These are phyloP conservation scores for Oscheius myriophilus DNA, from an alignment of 2,888 invertebrate genomes.

Conservation along the genomic window DNA sequence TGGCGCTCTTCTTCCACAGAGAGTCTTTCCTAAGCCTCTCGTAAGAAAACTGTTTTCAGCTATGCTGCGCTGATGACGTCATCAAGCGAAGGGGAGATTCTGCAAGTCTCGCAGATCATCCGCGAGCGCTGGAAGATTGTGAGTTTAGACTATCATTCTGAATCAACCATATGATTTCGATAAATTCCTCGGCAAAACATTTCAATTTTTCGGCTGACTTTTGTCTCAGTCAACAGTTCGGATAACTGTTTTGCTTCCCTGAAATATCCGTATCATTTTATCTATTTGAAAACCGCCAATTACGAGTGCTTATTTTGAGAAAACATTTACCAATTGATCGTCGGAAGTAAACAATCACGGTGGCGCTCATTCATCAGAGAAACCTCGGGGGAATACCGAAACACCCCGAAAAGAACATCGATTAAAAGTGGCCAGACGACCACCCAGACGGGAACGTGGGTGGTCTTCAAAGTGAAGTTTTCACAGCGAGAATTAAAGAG, in stretches of 20 bases:
- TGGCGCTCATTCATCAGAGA: slow-evolving; percentile 25
- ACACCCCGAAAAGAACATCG: not conserved
- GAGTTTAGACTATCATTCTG: slow-evolving; percentile 68
- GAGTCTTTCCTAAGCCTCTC: too few relatives aligned
- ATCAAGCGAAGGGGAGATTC: slow-evolving; percentile 71
- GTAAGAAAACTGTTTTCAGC: slow-evolving; percentile 5
- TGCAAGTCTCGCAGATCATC: slow-evolving; percentile 70
- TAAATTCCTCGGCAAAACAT: too few relatives aligned
- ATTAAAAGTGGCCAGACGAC: not conserved
- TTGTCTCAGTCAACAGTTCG: too few relatives aligned
- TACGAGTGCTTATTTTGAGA: too few relatives aligned
- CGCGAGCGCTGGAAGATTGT: slow-evolving; percentile 96
- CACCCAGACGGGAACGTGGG: not conserved
- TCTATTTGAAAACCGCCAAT: too few relatives aligned
- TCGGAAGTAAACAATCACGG: slow-evolving; percentile 25
- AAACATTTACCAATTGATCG: slow-evolving; percentile 13
- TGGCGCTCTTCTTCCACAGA: too few relatives aligned
- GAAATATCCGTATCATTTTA: too few relatives aligned
- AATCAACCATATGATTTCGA: too few relatives aligned
- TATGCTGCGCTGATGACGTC: slow-evolving; percentile 66
- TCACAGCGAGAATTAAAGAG: not conserved
- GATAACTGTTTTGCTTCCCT: too few relatives aligned
- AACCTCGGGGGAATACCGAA: slow-evolving; percentile 3
- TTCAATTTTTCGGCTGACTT: too few relatives aligned
- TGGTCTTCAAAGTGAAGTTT: too few relatives aligned